Evolutionary conservation across 1,140 invertebrate species (phyloP).

Genomic region (Bombyx mori): ASM3026992v2 NC_085112.1:6280001-6280500

Average conservation of each 20-base stretch:
- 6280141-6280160: constrained; percentile 53
- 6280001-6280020: too few species aligned
- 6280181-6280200: constrained; percentile 70
- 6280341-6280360: constrained; percentile 48
- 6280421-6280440: constrained; percentile 25
- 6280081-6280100: constrained; percentile 23
- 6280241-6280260: constrained; percentile 63
- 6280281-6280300: constrained; percentile 59
- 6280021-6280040: neutral
- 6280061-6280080: constrained; percentile 1
- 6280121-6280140: constrained; percentile 54
- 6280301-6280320: constrained; percentile 67
- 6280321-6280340: constrained; percentile 49
- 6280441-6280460: too few species aligned
- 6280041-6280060: neutral
- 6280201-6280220: constrained; percentile 65
- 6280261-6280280: constrained; percentile 51
- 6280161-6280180: constrained; percentile 60
- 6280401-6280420: constrained; percentile 40
- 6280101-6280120: constrained; percentile 43
- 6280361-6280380: constrained; percentile 54
- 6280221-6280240: constrained; percentile 45
- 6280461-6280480: too few species aligned
- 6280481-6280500: too few species aligned
- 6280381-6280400: constrained; percentile 46